These are phyloP conservation scores for Imbricaverruca yamaguchii DNA, from an alignment of 2,888 invertebrate genomes.

Conservation along the genomic window DNA sequence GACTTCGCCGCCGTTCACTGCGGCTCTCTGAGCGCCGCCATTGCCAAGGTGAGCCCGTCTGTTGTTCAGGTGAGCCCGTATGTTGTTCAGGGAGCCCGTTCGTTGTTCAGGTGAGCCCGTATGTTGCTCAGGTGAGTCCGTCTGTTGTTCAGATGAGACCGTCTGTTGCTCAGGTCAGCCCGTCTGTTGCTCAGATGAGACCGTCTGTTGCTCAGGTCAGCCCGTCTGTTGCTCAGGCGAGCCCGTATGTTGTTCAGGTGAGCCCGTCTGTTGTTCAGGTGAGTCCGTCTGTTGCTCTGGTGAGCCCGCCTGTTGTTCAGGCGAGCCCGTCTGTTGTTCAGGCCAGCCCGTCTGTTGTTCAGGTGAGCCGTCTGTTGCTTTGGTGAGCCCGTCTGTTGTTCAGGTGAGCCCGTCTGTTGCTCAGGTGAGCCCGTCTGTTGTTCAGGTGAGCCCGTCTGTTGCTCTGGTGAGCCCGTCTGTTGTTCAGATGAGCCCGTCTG, in stretches of 20 bases:
- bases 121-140: no score
- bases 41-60: background rate
- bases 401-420: background rate
- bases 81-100: no score
- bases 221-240: no score
- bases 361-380: no score
- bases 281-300: background rate
- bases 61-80: no score
- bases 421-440: background rate
- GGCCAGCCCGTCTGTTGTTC: background rate
- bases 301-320: background rate
- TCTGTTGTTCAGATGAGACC: no score
- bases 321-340: no score
- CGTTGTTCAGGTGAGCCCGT: background rate
- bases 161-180: background rate
- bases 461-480: background rate
- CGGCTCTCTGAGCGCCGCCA: background rate
- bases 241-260: background rate
- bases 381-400: background rate
- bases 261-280: background rate
- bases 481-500: no score
- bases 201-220: background rate
- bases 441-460: no score
- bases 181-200: no score
- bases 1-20: slow-evolving; percentile 18